These are phyloP conservation scores for Crax fasciolata DNA, from an alignment of 2,797 vertebrate species.

Conservation along the genomic window DNA sequence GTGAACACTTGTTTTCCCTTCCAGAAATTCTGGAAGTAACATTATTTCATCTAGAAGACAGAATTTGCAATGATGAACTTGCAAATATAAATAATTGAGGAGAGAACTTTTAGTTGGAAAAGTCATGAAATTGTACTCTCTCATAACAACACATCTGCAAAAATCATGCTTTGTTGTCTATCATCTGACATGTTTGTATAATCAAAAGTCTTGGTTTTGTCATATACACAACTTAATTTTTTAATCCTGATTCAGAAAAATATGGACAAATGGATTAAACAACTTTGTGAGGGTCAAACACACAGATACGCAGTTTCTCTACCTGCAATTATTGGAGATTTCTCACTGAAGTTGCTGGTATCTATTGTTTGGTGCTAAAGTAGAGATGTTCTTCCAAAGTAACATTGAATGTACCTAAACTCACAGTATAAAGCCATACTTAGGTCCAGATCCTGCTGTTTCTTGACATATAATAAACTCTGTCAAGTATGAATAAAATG, in stretches of 20 bases:
- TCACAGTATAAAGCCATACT: not conserved
- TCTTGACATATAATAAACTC: not conserved
- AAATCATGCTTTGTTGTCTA: conserved; percentile 20
- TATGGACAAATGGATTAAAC: conserved; percentile 13
- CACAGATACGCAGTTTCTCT: not conserved
- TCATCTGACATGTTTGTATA: conserved; percentile 39
- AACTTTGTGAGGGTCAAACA: not conserved
- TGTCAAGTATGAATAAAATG: not conserved
- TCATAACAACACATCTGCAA: conserved; percentile 7
- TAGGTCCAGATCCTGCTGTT: not conserved
- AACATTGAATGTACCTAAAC: not conserved
- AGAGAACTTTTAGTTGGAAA: conserved; percentile 52
- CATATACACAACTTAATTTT: not conserved
- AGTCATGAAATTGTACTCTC: conserved; percentile 52
- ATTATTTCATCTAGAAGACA: conserved; percentile 70
- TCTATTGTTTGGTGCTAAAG: not conserved
- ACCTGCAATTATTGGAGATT: not conserved
- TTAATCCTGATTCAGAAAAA: conserved; percentile 9
- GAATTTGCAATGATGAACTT: conserved; percentile 59
- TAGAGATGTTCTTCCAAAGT: not conserved
- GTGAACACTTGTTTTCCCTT: conserved; percentile 60
- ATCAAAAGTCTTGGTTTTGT: conserved; percentile 37
- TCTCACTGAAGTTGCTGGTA: not conserved
- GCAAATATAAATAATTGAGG: conserved; percentile 71
- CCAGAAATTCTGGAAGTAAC: conserved; percentile 68